Evolutionary conservation across 1,140 invertebrate species (phyloP).

Genomic region (Drosophila albomicans): DNA sequence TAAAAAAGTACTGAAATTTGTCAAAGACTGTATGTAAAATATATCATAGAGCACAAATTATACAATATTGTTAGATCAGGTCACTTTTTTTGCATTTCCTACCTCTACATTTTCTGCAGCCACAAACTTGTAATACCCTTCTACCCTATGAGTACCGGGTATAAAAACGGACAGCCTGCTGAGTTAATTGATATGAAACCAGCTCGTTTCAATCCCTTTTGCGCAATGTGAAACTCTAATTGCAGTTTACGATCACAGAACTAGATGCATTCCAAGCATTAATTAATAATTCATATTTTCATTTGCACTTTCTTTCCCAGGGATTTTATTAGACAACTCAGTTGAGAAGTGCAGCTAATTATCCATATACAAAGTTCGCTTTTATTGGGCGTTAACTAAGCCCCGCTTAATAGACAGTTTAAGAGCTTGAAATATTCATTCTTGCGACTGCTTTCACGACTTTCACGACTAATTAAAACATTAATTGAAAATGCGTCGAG

Average conservation of each 20-base stretch:
- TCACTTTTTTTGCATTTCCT: no score
- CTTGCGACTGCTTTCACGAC: conserved; percentile 8
- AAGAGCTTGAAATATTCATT: conserved; percentile 5
- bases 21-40: no score
- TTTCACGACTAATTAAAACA: conserved; percentile 53
- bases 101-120: no score
- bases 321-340: background rate
- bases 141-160: no score
- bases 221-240: background rate
- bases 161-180: no score
- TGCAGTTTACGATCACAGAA: background rate
- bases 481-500: conserved; percentile 40
- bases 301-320: background rate
- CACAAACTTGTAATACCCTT: no score
- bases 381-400: conserved; percentile 38
- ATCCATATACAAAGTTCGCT: conserved; percentile 11
- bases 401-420: background rate
- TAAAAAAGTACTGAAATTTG: no score
- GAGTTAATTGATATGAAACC: background rate
- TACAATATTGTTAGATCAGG: no score
- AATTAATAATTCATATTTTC: background rate
- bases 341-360: conserved; percentile 21
- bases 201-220: background rate
- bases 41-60: no score
- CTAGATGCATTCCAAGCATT: no score